phyloP scores from a whole-genome alignment of 2,797 vertebrate genomes.

The Clarias platycephalus region DNA sequence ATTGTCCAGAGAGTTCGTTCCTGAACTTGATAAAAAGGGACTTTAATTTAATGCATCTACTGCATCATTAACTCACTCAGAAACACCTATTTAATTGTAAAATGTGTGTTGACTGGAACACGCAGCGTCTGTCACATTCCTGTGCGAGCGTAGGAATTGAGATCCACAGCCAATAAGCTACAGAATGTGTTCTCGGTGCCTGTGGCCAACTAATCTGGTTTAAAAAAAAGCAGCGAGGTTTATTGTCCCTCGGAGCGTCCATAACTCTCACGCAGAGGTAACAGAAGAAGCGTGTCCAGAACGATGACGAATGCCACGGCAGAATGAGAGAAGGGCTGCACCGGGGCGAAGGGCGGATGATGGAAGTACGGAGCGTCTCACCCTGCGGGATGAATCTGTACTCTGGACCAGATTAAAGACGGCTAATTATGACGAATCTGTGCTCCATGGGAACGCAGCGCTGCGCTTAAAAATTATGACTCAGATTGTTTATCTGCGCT shows the following conservation, averaged over 20 bases:
- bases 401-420: constrained; percentile 46
- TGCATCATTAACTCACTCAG: background rate
- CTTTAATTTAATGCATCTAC: background rate
- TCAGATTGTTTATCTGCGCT: constrained; percentile 49
- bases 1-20: background rate
- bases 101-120: background rate
- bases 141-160: constrained; percentile 21
- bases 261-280: constrained; percentile 54
- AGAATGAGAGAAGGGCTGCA: constrained; percentile 38
- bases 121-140: constrained; percentile 14
- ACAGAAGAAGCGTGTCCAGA: constrained; percentile 46
- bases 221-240: constrained; percentile 47
- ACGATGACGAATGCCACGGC: constrained; percentile 47
- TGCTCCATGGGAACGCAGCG: constrained; percentile 21
- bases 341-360: constrained; percentile 29
- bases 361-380: constrained; percentile 27
- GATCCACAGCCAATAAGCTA: constrained; percentile 21
- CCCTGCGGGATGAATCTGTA: constrained; percentile 41
- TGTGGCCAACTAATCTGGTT: constrained; percentile 46
- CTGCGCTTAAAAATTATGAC: constrained; percentile 40
- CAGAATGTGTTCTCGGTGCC: constrained; percentile 29
- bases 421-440: constrained; percentile 50
- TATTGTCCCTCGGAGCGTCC: constrained; percentile 55
- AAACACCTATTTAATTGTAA: constrained; percentile 4
- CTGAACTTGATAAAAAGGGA: background rate